Evolutionary conservation across 2,797 vertebrate genomes (phyloP).

Genomic region (Orestias chungarensis): DNA sequence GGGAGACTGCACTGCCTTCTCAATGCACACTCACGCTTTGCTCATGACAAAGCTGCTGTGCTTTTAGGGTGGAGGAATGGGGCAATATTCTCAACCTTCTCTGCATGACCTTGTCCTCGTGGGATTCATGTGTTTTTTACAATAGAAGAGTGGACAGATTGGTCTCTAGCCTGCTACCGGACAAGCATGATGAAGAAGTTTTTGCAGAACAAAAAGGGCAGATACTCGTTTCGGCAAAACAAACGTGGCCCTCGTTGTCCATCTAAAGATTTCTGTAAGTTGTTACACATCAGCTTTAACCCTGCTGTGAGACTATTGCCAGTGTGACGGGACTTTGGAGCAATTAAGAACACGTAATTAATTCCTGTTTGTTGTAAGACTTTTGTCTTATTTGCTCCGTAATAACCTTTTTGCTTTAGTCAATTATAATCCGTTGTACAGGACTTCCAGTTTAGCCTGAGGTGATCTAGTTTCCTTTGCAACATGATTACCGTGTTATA

Average conservation of each 20-base stretch:
- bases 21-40: slow-evolving; percentile 63
- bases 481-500: slow-evolving; percentile 46
- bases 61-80: slow-evolving; percentile 56
- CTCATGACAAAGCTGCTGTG: slow-evolving; percentile 54
- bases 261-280: slow-evolving; percentile 88
- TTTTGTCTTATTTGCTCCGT: neutral
- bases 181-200: slow-evolving; percentile 78
- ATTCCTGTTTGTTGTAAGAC: slow-evolving; percentile 23
- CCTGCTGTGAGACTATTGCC: slow-evolving; percentile 41
- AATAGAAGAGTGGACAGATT: slow-evolving; percentile 39
- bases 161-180: slow-evolving; percentile 51
- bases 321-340: slow-evolving; percentile 22
- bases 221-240: slow-evolving; percentile 76
- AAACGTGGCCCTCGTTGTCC: slow-evolving; percentile 69
- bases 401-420: neutral
- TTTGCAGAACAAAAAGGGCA: slow-evolving; percentile 74
- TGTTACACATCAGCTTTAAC: slow-evolving; percentile 34
- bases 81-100: slow-evolving; percentile 36
- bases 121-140: slow-evolving; percentile 9
- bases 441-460: neutral
- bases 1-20: slow-evolving; percentile 59
- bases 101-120: slow-evolving; percentile 52
- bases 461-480: slow-evolving; percentile 22
- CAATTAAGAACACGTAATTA: slow-evolving; percentile 10
- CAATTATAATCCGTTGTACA: slow-evolving; percentile 4